phyloP scores from a whole-genome alignment of 30 jellyfish, hydroid and myxozoan species.

The Aurelia sp. region DNA sequence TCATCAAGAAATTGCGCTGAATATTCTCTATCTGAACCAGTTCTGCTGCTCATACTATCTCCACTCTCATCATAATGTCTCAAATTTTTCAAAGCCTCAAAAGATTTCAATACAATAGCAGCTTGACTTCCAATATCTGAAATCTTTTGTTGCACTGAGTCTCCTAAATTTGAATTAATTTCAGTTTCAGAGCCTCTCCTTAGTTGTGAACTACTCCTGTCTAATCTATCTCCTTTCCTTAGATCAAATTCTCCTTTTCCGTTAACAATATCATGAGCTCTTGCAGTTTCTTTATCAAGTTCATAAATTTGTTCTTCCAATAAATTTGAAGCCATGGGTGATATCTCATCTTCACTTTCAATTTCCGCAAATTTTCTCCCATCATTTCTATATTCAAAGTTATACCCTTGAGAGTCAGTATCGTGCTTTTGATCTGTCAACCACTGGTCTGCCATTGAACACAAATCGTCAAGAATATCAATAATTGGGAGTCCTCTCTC shows the following conservation, averaged over 20 bases:
- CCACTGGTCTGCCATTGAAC: slow-evolving; percentile 88
- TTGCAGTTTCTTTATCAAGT: slow-evolving; percentile 49
- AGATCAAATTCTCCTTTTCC: not conserved
- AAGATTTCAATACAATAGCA: slow-evolving; percentile 49
- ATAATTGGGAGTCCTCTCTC: slow-evolving; percentile 90
- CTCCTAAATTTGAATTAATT: slow-evolving; percentile 6
- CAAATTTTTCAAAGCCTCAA: slow-evolving; percentile 29
- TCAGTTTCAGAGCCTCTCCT: not conserved
- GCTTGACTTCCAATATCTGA: slow-evolving; percentile 67
- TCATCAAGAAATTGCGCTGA: too few relatives aligned
- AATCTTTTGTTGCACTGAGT: slow-evolving; percentile 37
- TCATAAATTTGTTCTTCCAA: slow-evolving; percentile 35
- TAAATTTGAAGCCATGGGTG: slow-evolving; percentile 41
- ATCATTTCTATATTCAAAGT: not conserved
- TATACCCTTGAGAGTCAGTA: not conserved
- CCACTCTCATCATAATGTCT: slow-evolving; percentile 1
- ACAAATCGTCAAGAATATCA: slow-evolving; percentile 89
- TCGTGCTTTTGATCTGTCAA: slow-evolving; percentile 45
- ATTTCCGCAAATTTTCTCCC: not conserved
- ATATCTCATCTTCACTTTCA: slow-evolving; percentile 54
- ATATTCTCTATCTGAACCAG: too few relatives aligned
- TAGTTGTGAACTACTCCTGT: not conserved
- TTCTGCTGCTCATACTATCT: not conserved
- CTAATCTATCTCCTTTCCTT: not conserved
- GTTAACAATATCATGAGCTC: not conserved